Evolutionary conservation across 2,888 invertebrate species (phyloP), one percentile per base, ranked within the genome.

Genomic region (Antitype chi): DNA sequence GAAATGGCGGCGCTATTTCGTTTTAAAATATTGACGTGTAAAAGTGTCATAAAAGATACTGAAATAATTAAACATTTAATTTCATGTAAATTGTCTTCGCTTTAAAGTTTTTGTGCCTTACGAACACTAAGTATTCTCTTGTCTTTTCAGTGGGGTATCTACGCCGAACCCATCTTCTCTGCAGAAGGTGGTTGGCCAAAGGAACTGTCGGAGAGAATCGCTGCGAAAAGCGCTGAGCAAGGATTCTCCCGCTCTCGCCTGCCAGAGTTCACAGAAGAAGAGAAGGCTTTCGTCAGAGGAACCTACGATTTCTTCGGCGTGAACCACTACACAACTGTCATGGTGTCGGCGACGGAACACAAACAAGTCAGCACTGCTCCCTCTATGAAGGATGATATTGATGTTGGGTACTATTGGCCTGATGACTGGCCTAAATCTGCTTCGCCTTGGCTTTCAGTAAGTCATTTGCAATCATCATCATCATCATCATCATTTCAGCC

Each of bases 271-370:
- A 94, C 95, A 0, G 88, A 91, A 23, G 93, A 95, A 69, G 97
- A 97, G 90, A 90, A 86, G 15, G 83, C 82, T 0, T 91, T 92
- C 4, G 91, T 92, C 0, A 91, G 88, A 70, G 96, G 96, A 4
- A 32, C 93, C 0, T 83, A 88, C 0, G 96, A 96, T 80, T 96
- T 95, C 89, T 92, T 95, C 28, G 95, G 98, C 1, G 94, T 98
- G 5, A 98, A 98, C 89, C 97, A 98, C 78, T 98, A 98, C 90
- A 97, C 97, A 0, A 92, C 97, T 0, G 87, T 4, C 0, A 53
- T 91, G 5, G 74, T 93, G 15, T 92, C 93, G 0, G 92, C 93
- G 2, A 70, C 84, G 2, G 59, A 86, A 0, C 25, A 84, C 1
- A 76, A 78, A 25, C 1, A 2, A 52, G 23, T 17, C 0, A 11